These are phyloP conservation scores for Sebastiscus tertius DNA, from an alignment of 2,797 vertebrate genomes.

Conservation along the genomic window DNA sequence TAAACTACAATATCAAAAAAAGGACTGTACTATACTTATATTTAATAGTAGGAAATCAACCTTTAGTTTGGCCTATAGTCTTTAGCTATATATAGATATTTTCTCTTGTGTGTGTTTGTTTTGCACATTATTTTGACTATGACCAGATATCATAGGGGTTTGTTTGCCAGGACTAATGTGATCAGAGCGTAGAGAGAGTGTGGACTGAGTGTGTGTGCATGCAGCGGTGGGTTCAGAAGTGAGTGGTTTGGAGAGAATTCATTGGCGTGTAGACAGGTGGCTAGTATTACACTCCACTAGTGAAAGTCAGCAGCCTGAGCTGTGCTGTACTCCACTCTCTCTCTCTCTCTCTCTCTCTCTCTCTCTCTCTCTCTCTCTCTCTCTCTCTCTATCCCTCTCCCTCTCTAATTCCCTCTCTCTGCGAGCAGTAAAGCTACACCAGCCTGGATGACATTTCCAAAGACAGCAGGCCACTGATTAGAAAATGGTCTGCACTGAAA, in stretches of 20 bases:
- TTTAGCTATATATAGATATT: not conserved
- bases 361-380: not conserved
- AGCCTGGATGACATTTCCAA: constrained; percentile 79
- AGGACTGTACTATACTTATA: not conserved
- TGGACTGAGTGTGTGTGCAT: constrained; percentile 24
- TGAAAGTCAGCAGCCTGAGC: constrained; percentile 76
- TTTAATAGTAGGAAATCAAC: not conserved
- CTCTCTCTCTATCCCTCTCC: not conserved
- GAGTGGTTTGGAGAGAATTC: constrained; percentile 83
- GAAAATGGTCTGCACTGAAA: constrained; percentile 84
- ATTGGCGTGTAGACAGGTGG: constrained; percentile 84
- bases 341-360: not conserved
- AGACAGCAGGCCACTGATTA: constrained; percentile 83
- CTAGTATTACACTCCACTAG: constrained; percentile 80
- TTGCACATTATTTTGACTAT: constrained; percentile 17
- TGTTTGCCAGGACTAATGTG: constrained; percentile 54
- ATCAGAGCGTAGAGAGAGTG: constrained; percentile 60
- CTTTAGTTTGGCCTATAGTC: not conserved
- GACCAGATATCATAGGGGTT: constrained; percentile 43
- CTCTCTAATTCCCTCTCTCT: constrained; percentile 14
- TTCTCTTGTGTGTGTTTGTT: constrained; percentile 1
- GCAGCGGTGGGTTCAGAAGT: constrained; percentile 54
- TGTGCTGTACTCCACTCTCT: constrained; percentile 39
- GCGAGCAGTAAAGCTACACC: constrained; percentile 78
- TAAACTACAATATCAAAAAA: not conserved